Evolutionary conservation across 1,140 invertebrate species (phyloP), one percentile per base, ranked within the genome.

Genomic region (Mycetomoellerius zeteki): DNA sequence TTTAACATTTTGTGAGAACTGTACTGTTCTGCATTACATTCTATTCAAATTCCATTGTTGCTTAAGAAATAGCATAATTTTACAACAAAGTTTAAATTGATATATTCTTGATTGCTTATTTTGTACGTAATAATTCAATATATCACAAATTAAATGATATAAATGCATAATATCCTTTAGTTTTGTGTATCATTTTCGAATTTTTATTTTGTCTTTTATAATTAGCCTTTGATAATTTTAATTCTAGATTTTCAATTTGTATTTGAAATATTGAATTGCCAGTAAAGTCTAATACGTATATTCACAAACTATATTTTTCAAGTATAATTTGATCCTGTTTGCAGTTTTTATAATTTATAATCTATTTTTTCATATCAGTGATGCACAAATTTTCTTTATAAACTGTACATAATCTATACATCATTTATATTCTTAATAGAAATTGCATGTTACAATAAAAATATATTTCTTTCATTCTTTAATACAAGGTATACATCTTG

Each of bases 21-120:
- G 37, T 78, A 65, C 80, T 60, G 54, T 75, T 85, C 47, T 76
- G 72, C 47, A 90, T 87, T 71, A 84, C 85, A 82, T 52, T 89
- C 47, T 72, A 30, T 82, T 86, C 16, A 86, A 72, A 86, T 50
- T 73, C 77, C 72, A 43, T 52, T 69, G 65, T 37, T 75, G n/a
- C n/a, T 75, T 60, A 24, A 60, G 21, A 60, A 58, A 76, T 86
- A 86, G 85, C 67, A 12, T 43, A 65, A 81, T 73, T 4, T 37
- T 2, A 37, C 76, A 67, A 78, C 65, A 85, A 84, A 73, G 86
- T 88, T 89, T 75, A 60, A 60, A 27, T 27, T 64, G 52, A 64
- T 33, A 30, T 37, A 54, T 56, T 85, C 24, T 85, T 43, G 52
- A 54, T 77, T 64, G 0, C 6, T 43, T 56, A 24, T 10, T 43